Conservation (phyloP, 2,113 vertebrate genomes). For the Phaethon lepturus region DNA sequence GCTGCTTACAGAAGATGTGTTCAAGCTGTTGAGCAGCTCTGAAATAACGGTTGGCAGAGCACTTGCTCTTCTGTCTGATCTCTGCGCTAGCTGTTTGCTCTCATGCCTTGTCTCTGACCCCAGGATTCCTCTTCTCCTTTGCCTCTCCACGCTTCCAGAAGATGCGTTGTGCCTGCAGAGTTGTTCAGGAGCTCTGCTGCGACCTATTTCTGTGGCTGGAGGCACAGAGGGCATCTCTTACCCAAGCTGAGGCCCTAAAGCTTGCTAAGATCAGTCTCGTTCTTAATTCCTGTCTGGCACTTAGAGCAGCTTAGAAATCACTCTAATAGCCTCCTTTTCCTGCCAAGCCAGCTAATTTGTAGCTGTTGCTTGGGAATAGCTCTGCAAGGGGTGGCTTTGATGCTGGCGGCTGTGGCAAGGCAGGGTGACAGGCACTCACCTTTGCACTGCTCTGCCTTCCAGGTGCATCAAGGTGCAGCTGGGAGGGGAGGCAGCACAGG, state of each 20-base stretch:
- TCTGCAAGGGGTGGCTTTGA: no score
- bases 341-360: accelerated
- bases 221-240: background rate
- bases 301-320: background rate
- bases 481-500: constrained; percentile 85
- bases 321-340: background rate
- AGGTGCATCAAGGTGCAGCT: constrained; percentile 94
- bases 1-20: background rate
- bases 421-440: background rate
- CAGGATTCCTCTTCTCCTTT: background rate
- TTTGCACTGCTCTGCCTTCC: background rate
- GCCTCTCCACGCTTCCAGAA: accelerated
- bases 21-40: background rate
- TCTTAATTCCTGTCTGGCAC: background rate
- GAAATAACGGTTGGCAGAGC: background rate
- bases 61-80: background rate
- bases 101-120: background rate
- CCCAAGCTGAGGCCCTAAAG: background rate
- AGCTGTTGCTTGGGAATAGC: background rate
- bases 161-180: accelerated
- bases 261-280: background rate
- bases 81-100: background rate
- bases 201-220: background rate
- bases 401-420: background rate
- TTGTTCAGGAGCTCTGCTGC: background rate